Percentiles rank a stretch among this genome's conserved stretches.
These are phyloP conservation scores for Xerus inauris DNA, from an alignment of 2,113 vertebrate species.

Conservation along the genomic window DNA sequence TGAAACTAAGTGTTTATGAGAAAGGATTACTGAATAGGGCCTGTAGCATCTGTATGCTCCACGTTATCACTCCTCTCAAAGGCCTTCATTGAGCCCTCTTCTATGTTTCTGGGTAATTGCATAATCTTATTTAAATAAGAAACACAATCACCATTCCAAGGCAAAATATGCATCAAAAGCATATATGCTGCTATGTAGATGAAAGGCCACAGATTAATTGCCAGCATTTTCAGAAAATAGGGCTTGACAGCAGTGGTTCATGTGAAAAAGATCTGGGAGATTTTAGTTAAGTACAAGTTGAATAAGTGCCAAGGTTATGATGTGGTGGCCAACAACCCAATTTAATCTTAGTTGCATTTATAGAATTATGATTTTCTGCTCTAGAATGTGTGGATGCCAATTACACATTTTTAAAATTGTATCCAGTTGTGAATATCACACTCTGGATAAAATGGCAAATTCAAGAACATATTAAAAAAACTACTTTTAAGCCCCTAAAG, in stretches of 20 bases:
- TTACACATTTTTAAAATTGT: background rate
- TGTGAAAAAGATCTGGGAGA: constrained; percentile 57
- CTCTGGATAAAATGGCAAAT: background rate
- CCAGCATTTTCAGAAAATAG: constrained; percentile 49
- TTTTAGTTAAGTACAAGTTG: constrained; percentile 28
- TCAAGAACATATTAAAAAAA: background rate
- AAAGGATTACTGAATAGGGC: background rate
- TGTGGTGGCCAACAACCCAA: background rate
- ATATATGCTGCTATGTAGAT: background rate
- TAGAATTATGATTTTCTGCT: background rate
- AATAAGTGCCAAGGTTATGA: background rate
- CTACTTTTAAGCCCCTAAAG: background rate
- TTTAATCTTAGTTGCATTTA: background rate
- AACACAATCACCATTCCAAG: constrained; percentile 10
- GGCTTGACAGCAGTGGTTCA: constrained; percentile 3
- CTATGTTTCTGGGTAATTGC: constrained; percentile 6
- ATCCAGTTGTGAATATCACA: background rate
- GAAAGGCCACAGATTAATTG: constrained; percentile 24
- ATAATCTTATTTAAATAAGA: constrained; percentile 65
- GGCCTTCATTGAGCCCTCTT: background rate
- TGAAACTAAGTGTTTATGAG: constrained; percentile 13
- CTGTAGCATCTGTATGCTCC: background rate
- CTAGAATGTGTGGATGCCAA: background rate
- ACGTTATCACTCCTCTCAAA: background rate
- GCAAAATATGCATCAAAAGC: background rate